Evolutionary conservation across 1,140 invertebrate genomes (phyloP).

Genomic region (Hesperophylax magnus): DNA sequence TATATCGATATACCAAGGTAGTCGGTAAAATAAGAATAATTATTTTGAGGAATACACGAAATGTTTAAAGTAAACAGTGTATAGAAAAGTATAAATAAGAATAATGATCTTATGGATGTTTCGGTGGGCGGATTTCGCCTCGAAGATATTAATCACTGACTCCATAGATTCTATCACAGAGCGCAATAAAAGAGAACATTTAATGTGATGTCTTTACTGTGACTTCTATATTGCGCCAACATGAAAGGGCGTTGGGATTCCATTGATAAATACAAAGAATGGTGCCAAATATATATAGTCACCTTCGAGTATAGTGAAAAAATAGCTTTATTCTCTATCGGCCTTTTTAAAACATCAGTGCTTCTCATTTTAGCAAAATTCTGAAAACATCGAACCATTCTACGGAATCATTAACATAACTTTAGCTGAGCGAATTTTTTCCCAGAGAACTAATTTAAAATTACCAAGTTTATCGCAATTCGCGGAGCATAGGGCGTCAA

Average conservation of each 20-base stretch:
- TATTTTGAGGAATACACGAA: background rate
- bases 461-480: too few relatives aligned
- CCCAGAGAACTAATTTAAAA: too few relatives aligned
- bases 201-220: constrained; percentile 52
- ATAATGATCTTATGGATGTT: constrained; percentile 18
- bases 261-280: constrained; percentile 36
- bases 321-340: background rate
- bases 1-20: too few relatives aligned
- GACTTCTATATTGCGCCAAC: constrained; percentile 54
- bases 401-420: too few relatives aligned
- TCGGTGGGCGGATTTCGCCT: constrained; percentile 2
- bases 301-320: background rate
- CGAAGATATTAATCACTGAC: constrained; percentile 33
- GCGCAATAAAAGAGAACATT: constrained; percentile 41
- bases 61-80: background rate
- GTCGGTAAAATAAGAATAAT: too few relatives aligned
- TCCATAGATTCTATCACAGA: background rate
- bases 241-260: constrained; percentile 51
- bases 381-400: background rate
- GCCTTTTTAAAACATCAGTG: background rate
- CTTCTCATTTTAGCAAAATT: background rate
- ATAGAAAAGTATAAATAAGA: background rate
- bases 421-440: too few relatives aligned
- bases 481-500: too few relatives aligned
- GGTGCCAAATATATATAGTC: constrained; percentile 7